These are phyloP conservation scores for Tineola bisselliella DNA, from an alignment of 2,888 invertebrate species.

Conservation along the genomic window DNA sequence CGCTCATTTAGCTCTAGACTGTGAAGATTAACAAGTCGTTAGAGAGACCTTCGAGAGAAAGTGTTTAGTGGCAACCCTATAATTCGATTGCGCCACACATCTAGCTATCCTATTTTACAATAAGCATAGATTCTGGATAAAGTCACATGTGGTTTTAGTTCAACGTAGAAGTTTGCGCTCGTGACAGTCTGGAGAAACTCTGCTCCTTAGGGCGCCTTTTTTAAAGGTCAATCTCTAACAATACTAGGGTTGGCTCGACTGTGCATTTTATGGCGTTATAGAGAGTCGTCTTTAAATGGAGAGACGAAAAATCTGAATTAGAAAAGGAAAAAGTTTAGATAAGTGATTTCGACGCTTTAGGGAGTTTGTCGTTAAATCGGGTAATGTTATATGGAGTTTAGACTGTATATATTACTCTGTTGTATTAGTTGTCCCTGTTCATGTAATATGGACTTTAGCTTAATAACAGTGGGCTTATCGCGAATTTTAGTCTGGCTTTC, in stretches of 20 bases:
- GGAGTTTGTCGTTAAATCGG: too few relatives aligned
- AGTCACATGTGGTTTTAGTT: not conserved
- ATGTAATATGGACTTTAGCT: too few relatives aligned
- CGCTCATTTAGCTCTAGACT: not conserved
- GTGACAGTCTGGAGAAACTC: constrained; percentile 7
- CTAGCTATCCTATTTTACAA: not conserved
- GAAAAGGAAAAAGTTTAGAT: too few relatives aligned
- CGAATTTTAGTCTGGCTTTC: too few relatives aligned
- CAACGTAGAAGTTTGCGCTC: not conserved
- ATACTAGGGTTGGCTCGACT: not conserved
- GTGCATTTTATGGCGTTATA: too few relatives aligned
- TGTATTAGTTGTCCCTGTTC: too few relatives aligned
- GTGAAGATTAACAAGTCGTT: constrained; percentile 1
- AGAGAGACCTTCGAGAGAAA: not conserved
- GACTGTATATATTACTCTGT: too few relatives aligned
- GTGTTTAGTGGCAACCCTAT: not conserved
- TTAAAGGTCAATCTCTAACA: not conserved
- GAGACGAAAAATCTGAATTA: too few relatives aligned
- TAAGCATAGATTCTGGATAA: not conserved
- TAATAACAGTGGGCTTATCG: too few relatives aligned
- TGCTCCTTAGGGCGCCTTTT: not conserved
- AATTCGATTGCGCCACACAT: not conserved
- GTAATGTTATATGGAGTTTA: too few relatives aligned
- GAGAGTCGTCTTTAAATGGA: too few relatives aligned
- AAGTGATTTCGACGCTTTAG: too few relatives aligned